Evolutionary conservation across 2,888 invertebrate genomes (phyloP).

Genomic region (Liopterus haemorrhoidalis): DNA sequence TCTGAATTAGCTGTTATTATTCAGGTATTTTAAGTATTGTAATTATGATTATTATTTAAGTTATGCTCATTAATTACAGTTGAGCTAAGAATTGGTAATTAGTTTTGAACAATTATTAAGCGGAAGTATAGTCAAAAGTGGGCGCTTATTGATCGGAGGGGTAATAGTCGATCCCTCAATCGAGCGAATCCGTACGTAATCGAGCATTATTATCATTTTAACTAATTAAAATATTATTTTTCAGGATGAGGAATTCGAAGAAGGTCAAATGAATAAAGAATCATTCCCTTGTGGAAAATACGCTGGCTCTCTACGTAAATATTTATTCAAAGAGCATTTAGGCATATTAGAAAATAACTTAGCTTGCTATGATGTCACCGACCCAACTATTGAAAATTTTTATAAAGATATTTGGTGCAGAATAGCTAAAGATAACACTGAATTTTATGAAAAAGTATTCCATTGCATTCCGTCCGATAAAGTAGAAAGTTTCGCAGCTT

Average conservation of each 20-base stretch:
- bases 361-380: slow-evolving; percentile 65
- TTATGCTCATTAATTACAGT: not conserved
- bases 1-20: slow-evolving; percentile 89
- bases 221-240: slow-evolving; percentile 22
- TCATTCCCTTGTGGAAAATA: slow-evolving; percentile 79
- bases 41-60: slow-evolving; percentile 5
- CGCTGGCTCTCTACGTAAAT: slow-evolving; percentile 76
- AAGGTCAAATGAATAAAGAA: slow-evolving; percentile 76
- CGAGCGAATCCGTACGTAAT: too few species aligned
- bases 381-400: slow-evolving; percentile 76
- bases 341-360: slow-evolving; percentile 54
- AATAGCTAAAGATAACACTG: slow-evolving; percentile 76
- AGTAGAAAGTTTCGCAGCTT: slow-evolving; percentile 69
- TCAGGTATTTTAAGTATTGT: slow-evolving; percentile 59
- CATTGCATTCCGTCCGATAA: slow-evolving; percentile 82
- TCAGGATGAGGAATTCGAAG: slow-evolving; percentile 72
- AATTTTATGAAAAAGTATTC: slow-evolving; percentile 86
- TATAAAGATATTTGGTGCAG: slow-evolving; percentile 79
- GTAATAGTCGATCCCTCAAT: too few species aligned
- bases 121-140: too few species aligned
- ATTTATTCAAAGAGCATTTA: slow-evolving; percentile 87
- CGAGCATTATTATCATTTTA: not conserved
- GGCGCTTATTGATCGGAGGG: too few species aligned
- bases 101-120: too few species aligned
- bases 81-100: too few species aligned